Evolutionary conservation across 2,797 vertebrate genomes (phyloP).

Genomic region (Ctenopoma kingsleyae): DNA sequence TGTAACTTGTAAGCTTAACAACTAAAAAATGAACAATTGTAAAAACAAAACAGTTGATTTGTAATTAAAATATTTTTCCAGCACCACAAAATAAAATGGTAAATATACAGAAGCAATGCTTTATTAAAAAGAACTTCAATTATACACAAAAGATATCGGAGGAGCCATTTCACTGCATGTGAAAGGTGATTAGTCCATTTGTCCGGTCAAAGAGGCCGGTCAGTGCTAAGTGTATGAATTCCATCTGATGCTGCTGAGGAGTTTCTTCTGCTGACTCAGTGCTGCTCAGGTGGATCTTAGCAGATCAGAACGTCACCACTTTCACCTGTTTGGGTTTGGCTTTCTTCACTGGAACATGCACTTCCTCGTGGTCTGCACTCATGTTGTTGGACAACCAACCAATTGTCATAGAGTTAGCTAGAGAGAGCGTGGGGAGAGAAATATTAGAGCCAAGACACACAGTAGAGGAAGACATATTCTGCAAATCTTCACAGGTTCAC

Average conservation of each 20-base stretch:
- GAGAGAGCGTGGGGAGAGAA: background rate
- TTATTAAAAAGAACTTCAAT: background rate
- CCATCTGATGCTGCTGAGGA: background rate
- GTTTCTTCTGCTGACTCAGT: background rate
- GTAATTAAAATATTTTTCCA: too few relatives aligned
- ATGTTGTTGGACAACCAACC: conserved; percentile 90
- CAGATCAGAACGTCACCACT: conserved; percentile 89
- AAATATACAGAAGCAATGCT: background rate
- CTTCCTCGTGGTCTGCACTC: conserved; percentile 94
- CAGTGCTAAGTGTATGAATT: background rate
- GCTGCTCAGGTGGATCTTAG: background rate
- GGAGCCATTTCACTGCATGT: background rate
- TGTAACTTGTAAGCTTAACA: too few relatives aligned
- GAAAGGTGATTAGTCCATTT: background rate
- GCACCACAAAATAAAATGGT: background rate
- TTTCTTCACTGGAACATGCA: conserved; percentile 80
- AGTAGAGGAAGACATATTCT: background rate
- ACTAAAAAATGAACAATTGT: too few relatives aligned
- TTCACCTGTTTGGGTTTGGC: conserved; percentile 83
- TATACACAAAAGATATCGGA: background rate
- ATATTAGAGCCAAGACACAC: background rate
- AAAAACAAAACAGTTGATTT: too few relatives aligned
- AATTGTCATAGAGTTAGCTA: conserved; percentile 89
- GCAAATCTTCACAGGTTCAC: too few relatives aligned
- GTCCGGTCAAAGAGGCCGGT: too few relatives aligned